phyloP scores from a whole-genome alignment of 2,888 invertebrate species.

The Acleris holmiana region DNA sequence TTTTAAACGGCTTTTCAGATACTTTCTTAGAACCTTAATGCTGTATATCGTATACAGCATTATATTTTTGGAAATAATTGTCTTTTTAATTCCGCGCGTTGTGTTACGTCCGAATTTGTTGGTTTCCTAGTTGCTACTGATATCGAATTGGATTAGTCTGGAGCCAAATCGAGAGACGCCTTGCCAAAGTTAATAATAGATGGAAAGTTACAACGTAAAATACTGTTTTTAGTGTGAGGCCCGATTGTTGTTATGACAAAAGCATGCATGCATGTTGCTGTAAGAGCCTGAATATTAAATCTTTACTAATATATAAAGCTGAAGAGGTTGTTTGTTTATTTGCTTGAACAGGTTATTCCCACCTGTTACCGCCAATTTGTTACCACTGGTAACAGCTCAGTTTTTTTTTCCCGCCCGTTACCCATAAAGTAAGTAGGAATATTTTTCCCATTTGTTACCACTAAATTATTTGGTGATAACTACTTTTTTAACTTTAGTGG shows the following conservation, averaged over 20 bases:
- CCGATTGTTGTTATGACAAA: slow-evolving; percentile 23
- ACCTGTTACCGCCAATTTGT: no score
- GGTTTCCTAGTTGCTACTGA: slow-evolving; percentile 53
- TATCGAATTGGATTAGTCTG: slow-evolving; percentile 51
- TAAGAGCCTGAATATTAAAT: no score
- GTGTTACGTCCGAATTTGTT: slow-evolving; percentile 48
- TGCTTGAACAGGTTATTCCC: no score
- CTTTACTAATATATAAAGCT: no score
- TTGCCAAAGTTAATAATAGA: slow-evolving; percentile 72
- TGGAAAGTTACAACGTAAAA: slow-evolving; percentile 38
- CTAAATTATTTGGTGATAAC: no score
- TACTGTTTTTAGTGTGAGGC: slow-evolving; percentile 31
- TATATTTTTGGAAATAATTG: slow-evolving; percentile 50
- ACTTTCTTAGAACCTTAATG: slow-evolving; percentile 61
- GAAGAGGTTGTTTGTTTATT: no score
- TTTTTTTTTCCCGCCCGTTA: no score
- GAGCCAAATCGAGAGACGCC: slow-evolving; percentile 48
- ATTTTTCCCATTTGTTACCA: no score
- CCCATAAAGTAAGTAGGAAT: no score
- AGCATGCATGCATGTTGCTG: background rate
- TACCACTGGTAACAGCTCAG: no score
- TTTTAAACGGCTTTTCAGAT: slow-evolving; percentile 56
- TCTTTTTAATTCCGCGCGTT: slow-evolving; percentile 33
- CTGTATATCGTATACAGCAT: slow-evolving; percentile 73
- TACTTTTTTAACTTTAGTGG: no score